A percentile compares a stretch with the other conserved stretches of the same genome.
Conservation (phyloP, 2,113 vertebrate species). For the Pitta sordida region DNA sequence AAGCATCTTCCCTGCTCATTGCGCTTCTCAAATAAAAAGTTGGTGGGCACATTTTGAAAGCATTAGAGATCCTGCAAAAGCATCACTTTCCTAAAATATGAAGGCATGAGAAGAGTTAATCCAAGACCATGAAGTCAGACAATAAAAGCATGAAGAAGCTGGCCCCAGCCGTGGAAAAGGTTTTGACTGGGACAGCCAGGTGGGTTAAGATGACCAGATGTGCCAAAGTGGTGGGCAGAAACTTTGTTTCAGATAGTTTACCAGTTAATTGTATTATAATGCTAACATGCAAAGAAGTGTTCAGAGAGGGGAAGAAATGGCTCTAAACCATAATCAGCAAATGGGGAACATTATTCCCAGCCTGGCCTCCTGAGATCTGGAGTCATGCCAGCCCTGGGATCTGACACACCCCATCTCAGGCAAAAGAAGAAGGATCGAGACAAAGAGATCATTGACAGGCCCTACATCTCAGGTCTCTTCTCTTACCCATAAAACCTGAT, state of each 20-base stretch:
- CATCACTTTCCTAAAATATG: neutral
- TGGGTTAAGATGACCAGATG: neutral
- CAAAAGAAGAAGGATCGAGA: neutral
- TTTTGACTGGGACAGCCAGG: neutral
- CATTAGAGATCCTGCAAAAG: neutral
- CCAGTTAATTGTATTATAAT: neutral
- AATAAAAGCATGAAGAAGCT: neutral
- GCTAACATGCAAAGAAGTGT: neutral
- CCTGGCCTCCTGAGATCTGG: neutral
- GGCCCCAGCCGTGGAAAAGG: neutral
- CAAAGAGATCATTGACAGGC: neutral
- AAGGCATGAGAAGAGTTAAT: conserved; percentile 1
- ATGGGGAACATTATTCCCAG: neutral
- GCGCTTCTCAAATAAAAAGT: neutral
- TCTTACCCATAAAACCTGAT: neutral
- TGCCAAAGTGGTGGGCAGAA: neutral
- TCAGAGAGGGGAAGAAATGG: neutral
- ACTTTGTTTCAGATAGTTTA: neutral
- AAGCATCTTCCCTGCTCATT: neutral
- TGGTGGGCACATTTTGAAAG: neutral
- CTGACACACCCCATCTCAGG: neutral
- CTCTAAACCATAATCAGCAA: neutral
- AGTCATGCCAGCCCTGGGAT: neutral
- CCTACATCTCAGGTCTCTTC: neutral
- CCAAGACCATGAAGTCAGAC: neutral